phyloP scores from a whole-genome alignment of 2,797 vertebrate species.

The Nannoperca obscura region DNA sequence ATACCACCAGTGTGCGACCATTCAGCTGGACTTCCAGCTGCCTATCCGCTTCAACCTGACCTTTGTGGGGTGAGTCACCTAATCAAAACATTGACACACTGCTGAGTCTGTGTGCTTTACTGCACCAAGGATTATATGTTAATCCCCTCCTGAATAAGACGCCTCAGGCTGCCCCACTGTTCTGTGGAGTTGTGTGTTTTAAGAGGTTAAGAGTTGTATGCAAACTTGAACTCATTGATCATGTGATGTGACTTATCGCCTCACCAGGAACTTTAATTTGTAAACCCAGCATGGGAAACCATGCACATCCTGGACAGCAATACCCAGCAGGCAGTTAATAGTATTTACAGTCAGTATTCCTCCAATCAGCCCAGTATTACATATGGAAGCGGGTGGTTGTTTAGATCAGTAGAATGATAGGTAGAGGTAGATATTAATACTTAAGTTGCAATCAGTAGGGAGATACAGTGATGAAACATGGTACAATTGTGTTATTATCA shows the following conservation, averaged over 20 bases:
- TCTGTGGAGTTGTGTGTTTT: not conserved
- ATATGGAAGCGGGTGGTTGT: not conserved
- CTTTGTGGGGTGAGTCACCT: conserved; percentile 91
- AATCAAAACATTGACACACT: conserved; percentile 37
- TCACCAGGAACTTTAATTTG: conserved; percentile 20
- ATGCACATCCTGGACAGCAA: not conserved
- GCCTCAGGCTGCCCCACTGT: not conserved
- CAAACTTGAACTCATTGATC: conserved; percentile 6
- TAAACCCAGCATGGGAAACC: conserved; percentile 2
- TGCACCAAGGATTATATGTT: conserved; percentile 30
- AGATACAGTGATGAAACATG: not conserved
- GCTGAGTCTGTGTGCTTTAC: conserved; percentile 39
- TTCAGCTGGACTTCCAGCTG: conserved; percentile 97
- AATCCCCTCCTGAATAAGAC: conserved; percentile 35
- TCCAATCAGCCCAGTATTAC: not conserved
- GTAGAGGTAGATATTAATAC: not conserved
- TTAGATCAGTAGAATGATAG: not conserved
- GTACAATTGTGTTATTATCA: no score
- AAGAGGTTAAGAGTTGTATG: conserved; percentile 14
- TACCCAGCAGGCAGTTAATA: not conserved
- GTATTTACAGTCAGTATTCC: not conserved
- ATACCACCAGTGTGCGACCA: conserved; percentile 96
- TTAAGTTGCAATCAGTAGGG: not conserved
- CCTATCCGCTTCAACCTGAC: conserved; percentile 93
- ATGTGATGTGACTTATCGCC: not conserved